A percentile compares a stretch with the other conserved stretches of the same genome.
These are phyloP conservation scores for Pyrgilauda ruficollis DNA, from an alignment of 2,113 vertebrate species.

Conservation along the genomic window DNA sequence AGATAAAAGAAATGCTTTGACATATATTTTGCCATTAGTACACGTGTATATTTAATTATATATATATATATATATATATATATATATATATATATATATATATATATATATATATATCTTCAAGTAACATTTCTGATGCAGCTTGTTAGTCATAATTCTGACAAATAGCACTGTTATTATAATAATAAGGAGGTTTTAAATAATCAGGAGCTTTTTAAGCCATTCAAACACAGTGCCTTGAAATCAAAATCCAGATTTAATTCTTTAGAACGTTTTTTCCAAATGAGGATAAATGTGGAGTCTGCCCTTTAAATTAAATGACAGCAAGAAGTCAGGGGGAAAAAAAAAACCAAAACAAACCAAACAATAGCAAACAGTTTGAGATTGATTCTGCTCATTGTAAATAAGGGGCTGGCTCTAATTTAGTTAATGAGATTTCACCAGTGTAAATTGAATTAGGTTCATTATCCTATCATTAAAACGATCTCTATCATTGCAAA, in stretches of 20 bases:
- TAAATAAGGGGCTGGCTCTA: slow-evolving; percentile 10
- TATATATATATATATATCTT: too few relatives aligned
- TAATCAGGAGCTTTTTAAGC: background rate
- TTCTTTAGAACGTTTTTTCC: background rate
- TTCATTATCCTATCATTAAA: background rate
- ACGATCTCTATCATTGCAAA: background rate
- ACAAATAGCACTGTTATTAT: too few relatives aligned
- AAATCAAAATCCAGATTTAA: background rate
- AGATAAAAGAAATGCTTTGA: background rate
- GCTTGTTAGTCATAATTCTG: background rate
- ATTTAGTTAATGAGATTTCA: slow-evolving; percentile 42
- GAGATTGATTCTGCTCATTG: background rate
- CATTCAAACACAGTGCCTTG: background rate
- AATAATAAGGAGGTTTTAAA: background rate
- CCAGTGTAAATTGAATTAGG: slow-evolving; percentile 40
- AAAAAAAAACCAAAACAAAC: background rate
- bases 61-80: too few relatives aligned
- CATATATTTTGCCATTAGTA: background rate
- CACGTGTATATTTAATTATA: background rate
- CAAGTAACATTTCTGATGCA: background rate
- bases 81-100: too few relatives aligned
- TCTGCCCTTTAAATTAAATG: slow-evolving; percentile 24
- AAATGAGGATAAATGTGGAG: background rate
- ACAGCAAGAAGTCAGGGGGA: background rate
- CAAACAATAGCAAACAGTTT: slow-evolving; percentile 38